A percentile compares a stretch with the other conserved stretches of the same genome.
Evolutionary conservation across 2,113 vertebrate genomes (phyloP).

Genomic region (Peucedramus taeniatus): DNA sequence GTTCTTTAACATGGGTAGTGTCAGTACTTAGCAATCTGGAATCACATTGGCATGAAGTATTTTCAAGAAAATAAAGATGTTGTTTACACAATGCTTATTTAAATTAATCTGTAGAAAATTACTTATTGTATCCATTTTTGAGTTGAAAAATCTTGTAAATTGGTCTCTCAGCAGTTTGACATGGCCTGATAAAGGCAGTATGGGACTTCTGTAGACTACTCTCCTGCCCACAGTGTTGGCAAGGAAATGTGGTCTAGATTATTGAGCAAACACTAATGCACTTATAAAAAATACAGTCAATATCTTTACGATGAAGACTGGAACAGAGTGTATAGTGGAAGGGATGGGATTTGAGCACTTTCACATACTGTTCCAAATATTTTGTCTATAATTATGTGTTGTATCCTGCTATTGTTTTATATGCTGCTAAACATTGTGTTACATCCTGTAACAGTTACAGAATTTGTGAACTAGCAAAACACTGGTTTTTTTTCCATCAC

Average conservation of each 20-base stretch:
- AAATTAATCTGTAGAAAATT: background rate
- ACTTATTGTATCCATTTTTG: background rate
- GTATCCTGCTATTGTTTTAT: constrained; percentile 59
- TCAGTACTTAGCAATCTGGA: background rate
- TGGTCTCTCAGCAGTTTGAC: background rate
- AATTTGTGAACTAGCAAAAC: background rate
- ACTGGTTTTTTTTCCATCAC: background rate
- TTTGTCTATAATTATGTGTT: constrained; percentile 50
- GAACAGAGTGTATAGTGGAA: background rate
- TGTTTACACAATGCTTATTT: background rate
- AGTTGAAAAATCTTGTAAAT: background rate
- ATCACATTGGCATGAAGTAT: background rate
- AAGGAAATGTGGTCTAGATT: constrained; percentile 20
- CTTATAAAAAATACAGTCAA: background rate
- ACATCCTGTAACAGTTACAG: constrained; percentile 9
- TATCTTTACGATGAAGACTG: constrained; percentile 39
- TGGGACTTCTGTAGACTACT: background rate
- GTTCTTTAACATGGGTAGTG: background rate
- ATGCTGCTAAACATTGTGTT: constrained; percentile 14
- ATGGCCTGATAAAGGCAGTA: background rate
- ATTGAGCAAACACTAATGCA: background rate
- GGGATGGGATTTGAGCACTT: background rate
- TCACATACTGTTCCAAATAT: constrained; percentile 18
- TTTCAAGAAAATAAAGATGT: background rate
- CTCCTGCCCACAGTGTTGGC: background rate